Conservation (phyloP, 2,797 vertebrate genomes). For the Xenopus petersii region DNA sequence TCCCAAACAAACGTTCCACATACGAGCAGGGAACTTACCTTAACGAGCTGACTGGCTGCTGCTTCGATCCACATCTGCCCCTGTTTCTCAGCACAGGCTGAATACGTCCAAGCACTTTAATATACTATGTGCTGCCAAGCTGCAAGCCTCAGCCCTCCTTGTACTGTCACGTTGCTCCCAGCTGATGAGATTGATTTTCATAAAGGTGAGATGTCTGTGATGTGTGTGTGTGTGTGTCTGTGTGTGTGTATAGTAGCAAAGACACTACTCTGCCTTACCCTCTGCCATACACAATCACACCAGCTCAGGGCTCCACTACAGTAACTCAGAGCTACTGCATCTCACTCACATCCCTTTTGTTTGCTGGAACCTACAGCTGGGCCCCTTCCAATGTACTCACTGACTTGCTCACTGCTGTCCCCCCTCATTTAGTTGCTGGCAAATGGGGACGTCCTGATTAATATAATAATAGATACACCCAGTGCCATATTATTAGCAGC, state of each 20-base stretch:
- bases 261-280: conserved; percentile 17
- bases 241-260: conserved; percentile 6
- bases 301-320: conserved; percentile 10
- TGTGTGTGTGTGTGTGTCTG: not conserved
- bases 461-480: not conserved
- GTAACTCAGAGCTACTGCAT: not conserved
- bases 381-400: conserved; percentile 2
- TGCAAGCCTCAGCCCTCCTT: conserved; percentile 4
- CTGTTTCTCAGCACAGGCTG: conserved; percentile 21
- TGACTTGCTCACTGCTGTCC: conserved; percentile 11
- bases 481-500: too few species aligned
- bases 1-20: conserved; percentile 28
- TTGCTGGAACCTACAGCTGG: not conserved
- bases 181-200: conserved; percentile 43
- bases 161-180: conserved; percentile 21
- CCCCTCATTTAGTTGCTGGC: not conserved
- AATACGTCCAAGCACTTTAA: conserved; percentile 27
- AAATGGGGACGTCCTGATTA: not conserved
- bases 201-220: conserved; percentile 17
- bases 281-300: not conserved
- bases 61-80: not conserved
- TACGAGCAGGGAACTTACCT: conserved; percentile 39
- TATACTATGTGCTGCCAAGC: not conserved
- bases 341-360: conserved; percentile 12
- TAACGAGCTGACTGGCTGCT: not conserved